Percentiles rank a stretch among this genome's conserved stretches.
Evolutionary conservation across 2,113 vertebrate genomes (phyloP).

Genomic region (Pluvialis apricaria): DNA sequence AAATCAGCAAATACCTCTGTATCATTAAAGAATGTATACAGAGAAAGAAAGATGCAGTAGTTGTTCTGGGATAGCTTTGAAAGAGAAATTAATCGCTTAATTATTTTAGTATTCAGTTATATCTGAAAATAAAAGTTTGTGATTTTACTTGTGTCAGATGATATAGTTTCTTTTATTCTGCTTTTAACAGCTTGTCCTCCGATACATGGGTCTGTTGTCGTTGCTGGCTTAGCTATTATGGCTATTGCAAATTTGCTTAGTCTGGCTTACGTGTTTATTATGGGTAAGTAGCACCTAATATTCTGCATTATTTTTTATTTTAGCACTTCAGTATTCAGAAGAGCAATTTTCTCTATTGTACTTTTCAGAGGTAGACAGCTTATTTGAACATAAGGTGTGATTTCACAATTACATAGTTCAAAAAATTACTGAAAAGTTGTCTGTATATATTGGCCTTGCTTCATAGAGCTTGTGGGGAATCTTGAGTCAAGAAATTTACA

Average conservation of each 20-base stretch:
- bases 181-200: conserved; percentile 70
- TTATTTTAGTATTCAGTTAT: background rate
- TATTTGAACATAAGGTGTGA: background rate
- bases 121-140: background rate
- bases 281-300: conserved; percentile 69
- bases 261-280: conserved; percentile 72
- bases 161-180: background rate
- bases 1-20: background rate
- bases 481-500: background rate
- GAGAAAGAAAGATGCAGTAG: background rate
- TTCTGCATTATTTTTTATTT: background rate
- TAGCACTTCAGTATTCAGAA: background rate
- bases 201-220: conserved; percentile 63
- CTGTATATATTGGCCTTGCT: background rate
- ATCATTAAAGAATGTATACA: background rate
- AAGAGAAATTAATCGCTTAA: background rate
- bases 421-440: background rate
- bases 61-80: background rate
- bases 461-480: background rate
- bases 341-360: background rate
- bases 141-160: background rate
- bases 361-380: background rate
- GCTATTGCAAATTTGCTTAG: conserved; percentile 70
- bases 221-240: conserved; percentile 75
- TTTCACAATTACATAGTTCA: background rate